Conservation (phyloP, 2,888 invertebrate species). For the Geophilus truncorum region DNA sequence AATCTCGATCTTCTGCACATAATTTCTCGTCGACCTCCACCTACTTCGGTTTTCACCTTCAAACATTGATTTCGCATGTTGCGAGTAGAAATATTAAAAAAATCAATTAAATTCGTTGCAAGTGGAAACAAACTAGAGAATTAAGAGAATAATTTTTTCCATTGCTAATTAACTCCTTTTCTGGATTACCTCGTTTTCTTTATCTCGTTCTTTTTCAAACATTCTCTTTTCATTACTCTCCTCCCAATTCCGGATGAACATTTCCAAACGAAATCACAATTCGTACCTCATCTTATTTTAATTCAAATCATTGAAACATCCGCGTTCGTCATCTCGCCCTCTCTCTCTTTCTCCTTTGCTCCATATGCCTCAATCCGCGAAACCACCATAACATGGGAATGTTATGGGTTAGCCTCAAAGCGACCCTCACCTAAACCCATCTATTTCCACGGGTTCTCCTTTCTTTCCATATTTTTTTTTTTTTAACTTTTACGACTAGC, state of each 20-base stretch:
- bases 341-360: not conserved
- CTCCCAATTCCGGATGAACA: not conserved
- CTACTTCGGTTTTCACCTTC: not conserved
- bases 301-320: constrained; percentile 9
- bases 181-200: too few relatives aligned
- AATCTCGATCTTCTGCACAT: not conserved
- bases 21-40: not conserved
- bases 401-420: constrained; percentile 19
- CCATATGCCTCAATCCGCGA: not conserved
- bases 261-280: not conserved
- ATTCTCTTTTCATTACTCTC: not conserved
- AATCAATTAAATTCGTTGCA: not conserved
- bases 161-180: too few relatives aligned
- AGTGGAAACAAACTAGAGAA: not conserved
- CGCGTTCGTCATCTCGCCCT: too few relatives aligned
- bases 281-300: not conserved
- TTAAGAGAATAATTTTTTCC: too few relatives aligned
- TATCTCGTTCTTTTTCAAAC: too few relatives aligned
- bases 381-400: constrained; percentile 6
- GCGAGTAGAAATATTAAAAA: not conserved
- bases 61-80: not conserved
- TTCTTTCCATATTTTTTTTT: constrained; percentile 11
- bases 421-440: not conserved
- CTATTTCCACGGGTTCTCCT: not conserved
- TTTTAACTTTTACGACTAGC: constrained; percentile 12